Conservation (phyloP, 2,888 invertebrate genomes). For the Trichacis sp. region DNA sequence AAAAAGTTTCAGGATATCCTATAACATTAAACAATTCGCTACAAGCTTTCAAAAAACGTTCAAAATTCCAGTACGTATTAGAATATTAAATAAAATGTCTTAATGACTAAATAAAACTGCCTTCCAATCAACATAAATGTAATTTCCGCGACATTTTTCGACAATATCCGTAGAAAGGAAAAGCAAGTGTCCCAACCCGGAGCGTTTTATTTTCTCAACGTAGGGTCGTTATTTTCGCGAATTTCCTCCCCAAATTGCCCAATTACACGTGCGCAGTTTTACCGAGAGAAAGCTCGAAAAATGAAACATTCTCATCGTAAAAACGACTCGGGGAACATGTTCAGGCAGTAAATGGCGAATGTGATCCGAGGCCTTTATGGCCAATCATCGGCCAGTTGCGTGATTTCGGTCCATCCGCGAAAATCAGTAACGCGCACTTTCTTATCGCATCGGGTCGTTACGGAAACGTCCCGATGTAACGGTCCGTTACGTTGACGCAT, state of each 20-base stretch:
- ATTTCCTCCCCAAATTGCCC: background rate
- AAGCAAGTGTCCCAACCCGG: too few relatives aligned
- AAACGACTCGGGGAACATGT: constrained; percentile 23
- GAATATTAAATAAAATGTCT: too few relatives aligned
- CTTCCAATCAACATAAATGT: too few relatives aligned
- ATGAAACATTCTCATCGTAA: constrained; percentile 21
- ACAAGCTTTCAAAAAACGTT: too few relatives aligned
- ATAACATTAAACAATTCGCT: too few relatives aligned
- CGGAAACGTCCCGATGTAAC: constrained; percentile 44
- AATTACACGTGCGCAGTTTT: constrained; percentile 16
- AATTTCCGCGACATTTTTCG: too few relatives aligned
- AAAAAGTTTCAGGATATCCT: too few relatives aligned
- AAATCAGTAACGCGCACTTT: constrained; percentile 35
- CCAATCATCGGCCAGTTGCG: constrained; percentile 29
- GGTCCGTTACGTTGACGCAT: constrained; percentile 42
- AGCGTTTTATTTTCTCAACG: too few relatives aligned
- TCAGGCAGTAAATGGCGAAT: constrained; percentile 27
- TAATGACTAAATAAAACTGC: too few relatives aligned
- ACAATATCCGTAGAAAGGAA: too few relatives aligned
- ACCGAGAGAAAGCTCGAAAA: constrained; percentile 16
- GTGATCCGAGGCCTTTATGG: constrained; percentile 29
- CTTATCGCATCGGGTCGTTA: constrained; percentile 32
- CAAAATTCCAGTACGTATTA: too few relatives aligned
- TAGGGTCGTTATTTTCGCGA: too few relatives aligned
- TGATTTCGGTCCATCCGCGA: constrained; percentile 20